Evolutionary conservation across 1,140 invertebrate species (phyloP).

Genomic region (Cyclargus thomasi): DNA sequence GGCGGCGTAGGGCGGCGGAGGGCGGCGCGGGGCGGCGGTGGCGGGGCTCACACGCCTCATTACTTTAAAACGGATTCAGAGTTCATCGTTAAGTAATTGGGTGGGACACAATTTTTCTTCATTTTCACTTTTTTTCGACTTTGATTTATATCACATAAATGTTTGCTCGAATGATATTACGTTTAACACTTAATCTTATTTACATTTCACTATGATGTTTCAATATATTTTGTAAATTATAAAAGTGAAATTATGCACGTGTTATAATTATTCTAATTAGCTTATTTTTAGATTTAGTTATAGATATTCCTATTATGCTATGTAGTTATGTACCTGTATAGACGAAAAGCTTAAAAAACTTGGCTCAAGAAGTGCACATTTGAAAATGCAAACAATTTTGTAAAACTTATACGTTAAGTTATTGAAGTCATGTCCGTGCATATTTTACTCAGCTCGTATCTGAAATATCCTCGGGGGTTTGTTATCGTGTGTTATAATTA

Average conservation of each 20-base stretch:
- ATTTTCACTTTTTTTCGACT: conserved; percentile 3
- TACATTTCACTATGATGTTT: background rate
- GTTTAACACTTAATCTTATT: too few species aligned
- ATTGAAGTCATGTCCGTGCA: background rate
- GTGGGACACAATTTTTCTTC: conserved; percentile 12
- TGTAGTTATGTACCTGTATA: too few species aligned
- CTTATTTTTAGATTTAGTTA: too few species aligned
- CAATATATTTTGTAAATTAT: too few species aligned
- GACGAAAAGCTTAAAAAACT: too few species aligned
- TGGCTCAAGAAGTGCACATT: background rate
- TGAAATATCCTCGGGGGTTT: background rate
- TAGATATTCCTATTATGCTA: too few species aligned
- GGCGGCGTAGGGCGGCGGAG: conserved; percentile 31
- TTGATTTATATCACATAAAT: conserved; percentile 12
- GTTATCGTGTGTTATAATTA: background rate
- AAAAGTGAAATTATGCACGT: too few species aligned
- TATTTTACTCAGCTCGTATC: background rate
- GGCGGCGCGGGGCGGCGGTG: too few species aligned
- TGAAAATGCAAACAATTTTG: conserved; percentile 13
- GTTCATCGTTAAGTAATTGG: conserved; percentile 9
- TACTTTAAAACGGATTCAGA: conserved; percentile 31
- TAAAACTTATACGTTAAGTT: background rate
- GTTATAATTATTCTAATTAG: too few species aligned
- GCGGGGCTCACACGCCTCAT: conserved; percentile 35
- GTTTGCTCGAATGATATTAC: too few species aligned